phyloP scores from a whole-genome alignment of 2,797 vertebrate species.

The Argentina silus region DNA sequence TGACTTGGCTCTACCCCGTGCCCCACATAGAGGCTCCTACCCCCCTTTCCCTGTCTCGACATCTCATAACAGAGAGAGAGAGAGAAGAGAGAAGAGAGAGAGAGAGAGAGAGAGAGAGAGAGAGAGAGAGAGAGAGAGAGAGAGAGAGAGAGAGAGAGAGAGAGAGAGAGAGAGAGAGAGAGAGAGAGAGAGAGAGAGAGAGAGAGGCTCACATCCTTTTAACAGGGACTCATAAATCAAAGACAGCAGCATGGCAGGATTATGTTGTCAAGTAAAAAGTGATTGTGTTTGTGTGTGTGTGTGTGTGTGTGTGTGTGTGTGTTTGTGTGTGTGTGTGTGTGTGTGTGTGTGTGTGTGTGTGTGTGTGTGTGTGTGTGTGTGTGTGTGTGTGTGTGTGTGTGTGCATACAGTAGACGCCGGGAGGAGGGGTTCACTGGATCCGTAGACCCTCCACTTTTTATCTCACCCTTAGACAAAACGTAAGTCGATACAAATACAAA shows the following conservation, averaged over 20 bases:
- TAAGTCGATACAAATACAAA: no score
- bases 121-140: constrained; percentile 25
- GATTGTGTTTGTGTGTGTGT: background rate
- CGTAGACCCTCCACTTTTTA: no score
- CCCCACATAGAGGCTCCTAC: constrained; percentile 48
- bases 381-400: constrained; percentile 12
- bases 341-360: constrained; percentile 24
- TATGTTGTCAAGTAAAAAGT: constrained; percentile 66
- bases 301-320: background rate
- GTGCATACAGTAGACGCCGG: constrained; percentile 7
- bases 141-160: constrained; percentile 17
- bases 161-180: constrained; percentile 10
- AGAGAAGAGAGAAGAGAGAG: constrained; percentile 6
- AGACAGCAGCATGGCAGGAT: constrained; percentile 66
- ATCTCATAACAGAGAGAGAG: constrained; percentile 12
- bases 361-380: constrained; percentile 25
- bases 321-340: constrained; percentile 11
- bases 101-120: constrained; percentile 43
- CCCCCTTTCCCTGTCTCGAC: constrained; percentile 20
- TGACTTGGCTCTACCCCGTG: constrained; percentile 49
- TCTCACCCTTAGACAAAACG: no score
- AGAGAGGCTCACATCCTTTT: constrained; percentile 59
- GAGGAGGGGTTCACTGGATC: background rate
- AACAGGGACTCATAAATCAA: constrained; percentile 75
- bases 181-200: constrained; percentile 32